A percentile compares a stretch with the other conserved stretches of the same genome.
These are phyloP conservation scores for Neoniphon sammara DNA, from an alignment of 2,797 vertebrate species.

Conservation along the genomic window DNA sequence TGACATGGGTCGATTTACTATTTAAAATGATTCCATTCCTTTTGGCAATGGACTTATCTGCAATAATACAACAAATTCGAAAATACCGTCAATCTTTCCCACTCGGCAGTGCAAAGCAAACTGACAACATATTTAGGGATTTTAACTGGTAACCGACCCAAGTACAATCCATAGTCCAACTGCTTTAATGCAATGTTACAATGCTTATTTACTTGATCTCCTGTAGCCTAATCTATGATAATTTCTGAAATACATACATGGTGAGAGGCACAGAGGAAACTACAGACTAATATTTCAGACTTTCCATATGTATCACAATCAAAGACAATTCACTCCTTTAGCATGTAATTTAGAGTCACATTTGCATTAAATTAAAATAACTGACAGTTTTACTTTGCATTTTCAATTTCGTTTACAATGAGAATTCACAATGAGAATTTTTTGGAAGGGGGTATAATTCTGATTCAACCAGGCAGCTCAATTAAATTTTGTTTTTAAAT, in stretches of 20 bases:
- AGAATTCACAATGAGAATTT: background rate
- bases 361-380: too few relatives aligned
- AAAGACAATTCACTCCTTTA: too few relatives aligned
- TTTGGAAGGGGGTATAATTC: background rate
- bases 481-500: background rate
- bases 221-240: background rate
- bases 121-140: background rate
- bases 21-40: background rate
- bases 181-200: background rate
- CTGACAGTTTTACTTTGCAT: too few relatives aligned
- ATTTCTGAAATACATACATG: background rate
- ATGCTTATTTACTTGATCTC: background rate
- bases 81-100: background rate
- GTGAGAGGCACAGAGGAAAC: background rate
- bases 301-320: background rate
- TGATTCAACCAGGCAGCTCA: background rate
- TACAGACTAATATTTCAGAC: background rate
- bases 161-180: background rate
- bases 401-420: background rate
- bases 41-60: too few relatives aligned
- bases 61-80: background rate
- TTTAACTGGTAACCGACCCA: background rate
- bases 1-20: background rate
- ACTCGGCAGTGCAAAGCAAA: background rate
- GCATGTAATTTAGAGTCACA: too few relatives aligned